These are phyloP conservation scores for Cephus pygmeus DNA, from an alignment of 2,888 invertebrate species.

Conservation along the genomic window DNA sequence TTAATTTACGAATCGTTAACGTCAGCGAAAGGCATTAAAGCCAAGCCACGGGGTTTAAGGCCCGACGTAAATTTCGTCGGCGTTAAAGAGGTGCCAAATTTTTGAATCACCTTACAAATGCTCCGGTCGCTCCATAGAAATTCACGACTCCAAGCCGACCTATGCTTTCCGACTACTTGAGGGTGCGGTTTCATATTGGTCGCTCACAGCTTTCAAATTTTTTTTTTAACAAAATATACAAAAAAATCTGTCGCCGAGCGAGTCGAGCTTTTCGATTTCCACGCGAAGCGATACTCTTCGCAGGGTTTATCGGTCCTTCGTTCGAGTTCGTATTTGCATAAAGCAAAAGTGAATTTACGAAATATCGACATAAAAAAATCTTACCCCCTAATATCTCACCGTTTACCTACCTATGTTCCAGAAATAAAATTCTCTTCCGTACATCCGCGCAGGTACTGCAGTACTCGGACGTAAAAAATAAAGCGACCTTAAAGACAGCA, in stretches of 20 bases:
- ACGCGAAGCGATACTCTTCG: neutral
- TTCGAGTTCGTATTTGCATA: neutral
- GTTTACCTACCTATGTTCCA: neutral
- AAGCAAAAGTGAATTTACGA: neutral
- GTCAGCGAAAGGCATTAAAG: constrained; percentile 37
- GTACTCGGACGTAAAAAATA: neutral
- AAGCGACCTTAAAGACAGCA: neutral
- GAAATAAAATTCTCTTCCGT: neutral
- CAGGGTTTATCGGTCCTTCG: neutral
- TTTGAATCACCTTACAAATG: constrained; percentile 42
- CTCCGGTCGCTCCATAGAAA: neutral
- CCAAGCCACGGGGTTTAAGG: constrained; percentile 37
- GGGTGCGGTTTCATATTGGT: neutral
- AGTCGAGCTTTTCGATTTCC: neutral
- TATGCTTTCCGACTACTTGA: neutral
- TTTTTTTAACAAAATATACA: neutral
- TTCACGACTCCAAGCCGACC: neutral
- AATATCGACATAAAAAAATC: neutral
- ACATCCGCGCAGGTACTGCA: neutral
- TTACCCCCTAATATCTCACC: neutral
- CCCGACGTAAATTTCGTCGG: constrained; percentile 45
- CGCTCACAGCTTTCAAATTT: neutral
- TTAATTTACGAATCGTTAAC: constrained; percentile 61
- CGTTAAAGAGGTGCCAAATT: constrained; percentile 55
- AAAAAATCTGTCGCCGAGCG: neutral